These are phyloP conservation scores for Notarius quadriscutis DNA, from an alignment of 2,113 vertebrate species.

Conservation along the genomic window DNA sequence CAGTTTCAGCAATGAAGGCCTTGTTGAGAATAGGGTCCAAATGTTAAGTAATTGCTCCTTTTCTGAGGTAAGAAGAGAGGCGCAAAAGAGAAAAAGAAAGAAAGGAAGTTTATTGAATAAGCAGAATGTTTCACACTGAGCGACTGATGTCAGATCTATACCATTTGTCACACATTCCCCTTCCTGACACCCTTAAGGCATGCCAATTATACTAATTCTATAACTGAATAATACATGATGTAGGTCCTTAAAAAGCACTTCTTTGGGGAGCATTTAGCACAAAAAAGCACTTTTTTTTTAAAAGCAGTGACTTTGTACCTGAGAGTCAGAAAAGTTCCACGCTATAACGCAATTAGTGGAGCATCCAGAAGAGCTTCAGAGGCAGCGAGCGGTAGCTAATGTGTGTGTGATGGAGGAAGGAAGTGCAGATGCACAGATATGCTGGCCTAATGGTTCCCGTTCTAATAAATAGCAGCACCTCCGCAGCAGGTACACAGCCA, in stretches of 20 bases:
- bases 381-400: constrained; percentile 24
- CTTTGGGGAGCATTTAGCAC: background rate
- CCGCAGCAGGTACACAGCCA: constrained; percentile 54
- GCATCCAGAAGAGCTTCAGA: background rate
- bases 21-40: constrained; percentile 39
- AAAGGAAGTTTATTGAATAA: background rate
- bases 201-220: constrained; percentile 4
- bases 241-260: constrained; percentile 6
- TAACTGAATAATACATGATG: constrained; percentile 36
- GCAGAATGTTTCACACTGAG: background rate
- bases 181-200: constrained; percentile 1
- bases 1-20: constrained; percentile 42
- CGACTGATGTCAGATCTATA: constrained; percentile 11
- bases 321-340: background rate
- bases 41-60: constrained; percentile 49
- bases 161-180: background rate
- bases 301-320: constrained; percentile 11
- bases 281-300: constrained; percentile 7
- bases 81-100: background rate
- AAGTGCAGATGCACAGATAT: constrained; percentile 29
- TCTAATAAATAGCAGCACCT: constrained; percentile 68
- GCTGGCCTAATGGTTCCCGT: constrained; percentile 41
- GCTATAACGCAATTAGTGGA: constrained; percentile 25
- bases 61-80: constrained; percentile 15
- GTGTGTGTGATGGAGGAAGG: constrained; percentile 23